phyloP scores from a whole-genome alignment of 2,888 invertebrate genomes.

The Euproctis similis region DNA sequence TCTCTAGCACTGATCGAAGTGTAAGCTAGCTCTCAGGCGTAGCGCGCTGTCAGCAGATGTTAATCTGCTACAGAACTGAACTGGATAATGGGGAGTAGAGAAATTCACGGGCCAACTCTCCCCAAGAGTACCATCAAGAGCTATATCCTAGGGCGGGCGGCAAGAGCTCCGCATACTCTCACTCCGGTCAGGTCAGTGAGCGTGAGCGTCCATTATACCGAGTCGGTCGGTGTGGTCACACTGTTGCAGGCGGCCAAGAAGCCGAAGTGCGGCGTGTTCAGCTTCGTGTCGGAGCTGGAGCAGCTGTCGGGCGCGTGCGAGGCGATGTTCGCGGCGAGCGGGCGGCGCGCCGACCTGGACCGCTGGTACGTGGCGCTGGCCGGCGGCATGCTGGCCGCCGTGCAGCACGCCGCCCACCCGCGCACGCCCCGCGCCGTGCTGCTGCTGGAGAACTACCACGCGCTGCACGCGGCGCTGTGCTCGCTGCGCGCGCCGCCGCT shows the following conservation, averaged over 20 bases:
- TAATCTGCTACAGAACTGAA: no score
- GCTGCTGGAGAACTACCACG: conserved; percentile 89
- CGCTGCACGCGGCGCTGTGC: conserved; percentile 89
- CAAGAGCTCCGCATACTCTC: no score
- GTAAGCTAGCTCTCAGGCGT: no score
- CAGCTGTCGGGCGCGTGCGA: conserved; percentile 91
- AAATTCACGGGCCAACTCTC: no score
- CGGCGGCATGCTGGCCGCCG: conserved; percentile 87
- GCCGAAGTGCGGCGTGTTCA: conserved; percentile 91
- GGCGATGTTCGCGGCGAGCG: conserved; percentile 89
- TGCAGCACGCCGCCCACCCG: conserved; percentile 87
- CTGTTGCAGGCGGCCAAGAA: conserved; percentile 66
- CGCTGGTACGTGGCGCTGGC: conserved; percentile 83
- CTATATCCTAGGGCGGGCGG: no score
- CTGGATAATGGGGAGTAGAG: no score
- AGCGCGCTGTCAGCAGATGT: no score
- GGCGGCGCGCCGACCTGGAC: conserved; percentile 91
- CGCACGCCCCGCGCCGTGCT: conserved; percentile 84
- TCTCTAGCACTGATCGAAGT: no score
- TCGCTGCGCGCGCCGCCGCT: conserved; percentile 92
- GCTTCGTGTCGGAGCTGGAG: conserved; percentile 93
- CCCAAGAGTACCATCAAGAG: no score
- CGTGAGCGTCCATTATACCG: no score
- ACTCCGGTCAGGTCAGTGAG: no score
- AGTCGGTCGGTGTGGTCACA: no score